Evolutionary conservation across 2,888 invertebrate species (phyloP).

Genomic region (Eupithecia subumbrata): DNA sequence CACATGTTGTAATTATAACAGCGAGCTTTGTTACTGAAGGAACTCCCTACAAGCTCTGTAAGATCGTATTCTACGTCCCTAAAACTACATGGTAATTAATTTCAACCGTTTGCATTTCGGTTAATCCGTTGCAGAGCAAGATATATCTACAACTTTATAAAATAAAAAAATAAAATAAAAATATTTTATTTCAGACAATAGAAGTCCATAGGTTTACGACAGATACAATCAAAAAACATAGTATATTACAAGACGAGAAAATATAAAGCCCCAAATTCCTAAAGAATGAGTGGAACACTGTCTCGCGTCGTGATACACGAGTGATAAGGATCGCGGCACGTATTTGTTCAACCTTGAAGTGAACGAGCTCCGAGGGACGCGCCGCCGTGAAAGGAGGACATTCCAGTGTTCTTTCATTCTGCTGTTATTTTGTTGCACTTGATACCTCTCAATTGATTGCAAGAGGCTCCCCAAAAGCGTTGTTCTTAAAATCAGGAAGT

Average conservation of each 20-base stretch:
- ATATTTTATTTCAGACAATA: too few relatives aligned
- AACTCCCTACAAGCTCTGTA: too few relatives aligned
- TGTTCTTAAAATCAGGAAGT: too few relatives aligned
- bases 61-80: too few relatives aligned
- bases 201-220: too few relatives aligned
- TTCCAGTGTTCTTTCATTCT: background rate
- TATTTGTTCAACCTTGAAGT: background rate
- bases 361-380: background rate
- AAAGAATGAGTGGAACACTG: constrained; percentile 37
- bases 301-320: constrained; percentile 15
- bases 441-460: background rate
- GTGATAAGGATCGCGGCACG: background rate
- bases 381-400: background rate
- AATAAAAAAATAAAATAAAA: too few relatives aligned
- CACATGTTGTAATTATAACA: background rate
- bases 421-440: background rate
- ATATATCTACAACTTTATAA: constrained; percentile 9
- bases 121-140: background rate
- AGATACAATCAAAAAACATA: too few relatives aligned
- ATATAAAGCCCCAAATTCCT: constrained; percentile 24
- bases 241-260: too few relatives aligned
- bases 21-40: too few relatives aligned
- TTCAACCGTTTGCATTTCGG: background rate
- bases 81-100: too few relatives aligned
- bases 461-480: background rate